Percentiles rank a stretch among this genome's conserved stretches.
These are phyloP conservation scores for Cephus rjabovi DNA, from an alignment of 2,888 invertebrate species.

Conservation along the genomic window DNA sequence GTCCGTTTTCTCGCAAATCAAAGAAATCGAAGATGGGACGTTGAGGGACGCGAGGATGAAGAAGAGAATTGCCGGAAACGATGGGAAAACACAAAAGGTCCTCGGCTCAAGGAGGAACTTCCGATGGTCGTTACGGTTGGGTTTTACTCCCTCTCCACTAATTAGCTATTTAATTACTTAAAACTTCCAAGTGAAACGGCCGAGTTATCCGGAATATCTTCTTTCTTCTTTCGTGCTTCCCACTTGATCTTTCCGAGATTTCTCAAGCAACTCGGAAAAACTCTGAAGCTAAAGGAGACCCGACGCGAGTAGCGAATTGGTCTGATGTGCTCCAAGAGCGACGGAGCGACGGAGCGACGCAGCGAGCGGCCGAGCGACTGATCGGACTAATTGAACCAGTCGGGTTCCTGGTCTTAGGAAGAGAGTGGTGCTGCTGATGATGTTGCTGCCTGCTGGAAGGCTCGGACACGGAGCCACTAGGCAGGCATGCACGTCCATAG, in stretches of 20 bases:
- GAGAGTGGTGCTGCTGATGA: background rate
- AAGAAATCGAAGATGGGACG: background rate
- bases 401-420: background rate
- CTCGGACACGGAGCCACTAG: background rate
- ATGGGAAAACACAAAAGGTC: background rate
- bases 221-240: background rate
- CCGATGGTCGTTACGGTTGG: background rate
- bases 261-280: background rate
- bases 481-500: background rate
- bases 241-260: background rate
- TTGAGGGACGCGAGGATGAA: background rate
- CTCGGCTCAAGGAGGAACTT: background rate
- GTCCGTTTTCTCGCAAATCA: background rate
- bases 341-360: background rate
- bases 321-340: background rate
- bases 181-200: background rate
- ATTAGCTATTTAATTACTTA: background rate
- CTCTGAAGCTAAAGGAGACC: background rate
- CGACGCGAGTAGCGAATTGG: background rate
- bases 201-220: background rate
- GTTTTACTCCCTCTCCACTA: background rate
- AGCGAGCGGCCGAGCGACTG: slow-evolving; percentile 2
- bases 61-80: background rate
- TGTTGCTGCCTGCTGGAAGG: background rate
- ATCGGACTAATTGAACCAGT: slow-evolving; percentile 4